Evolutionary conservation across 2,113 vertebrate genomes (phyloP).

Genomic region (Megaceryle maxima): DNA sequence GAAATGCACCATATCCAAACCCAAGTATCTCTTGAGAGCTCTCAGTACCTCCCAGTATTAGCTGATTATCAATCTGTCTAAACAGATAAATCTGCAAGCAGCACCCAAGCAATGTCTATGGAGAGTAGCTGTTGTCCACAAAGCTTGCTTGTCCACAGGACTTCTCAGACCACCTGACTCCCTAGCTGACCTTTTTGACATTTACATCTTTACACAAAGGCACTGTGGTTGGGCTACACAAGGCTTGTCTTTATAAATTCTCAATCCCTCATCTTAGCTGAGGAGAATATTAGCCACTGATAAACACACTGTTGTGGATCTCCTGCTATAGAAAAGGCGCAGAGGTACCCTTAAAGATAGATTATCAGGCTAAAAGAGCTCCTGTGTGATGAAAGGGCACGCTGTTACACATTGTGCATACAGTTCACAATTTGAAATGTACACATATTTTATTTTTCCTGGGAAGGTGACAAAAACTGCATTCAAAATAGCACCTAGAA

Average conservation of each 20-base stretch:
- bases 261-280: background rate
- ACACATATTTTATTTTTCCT: background rate
- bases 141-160: background rate
- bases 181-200: background rate
- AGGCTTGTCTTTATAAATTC: background rate
- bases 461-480: background rate
- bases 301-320: background rate
- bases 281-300: background rate
- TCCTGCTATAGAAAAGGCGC: background rate
- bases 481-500: background rate
- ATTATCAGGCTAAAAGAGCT: background rate
- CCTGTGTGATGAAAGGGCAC: background rate
- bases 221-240: background rate
- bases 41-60: background rate
- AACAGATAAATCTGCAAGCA: background rate
- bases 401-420: fast-evolving
- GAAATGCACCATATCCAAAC: background rate
- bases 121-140: background rate
- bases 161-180: background rate
- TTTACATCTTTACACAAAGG: background rate
- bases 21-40: background rate
- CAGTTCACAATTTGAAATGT: background rate
- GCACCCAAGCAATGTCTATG: fast-evolving
- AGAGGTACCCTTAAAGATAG: background rate
- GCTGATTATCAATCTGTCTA: background rate